Evolutionary conservation across 2,797 vertebrate species (phyloP).

Genomic region (Kryptolebias ocellatus): DNA sequence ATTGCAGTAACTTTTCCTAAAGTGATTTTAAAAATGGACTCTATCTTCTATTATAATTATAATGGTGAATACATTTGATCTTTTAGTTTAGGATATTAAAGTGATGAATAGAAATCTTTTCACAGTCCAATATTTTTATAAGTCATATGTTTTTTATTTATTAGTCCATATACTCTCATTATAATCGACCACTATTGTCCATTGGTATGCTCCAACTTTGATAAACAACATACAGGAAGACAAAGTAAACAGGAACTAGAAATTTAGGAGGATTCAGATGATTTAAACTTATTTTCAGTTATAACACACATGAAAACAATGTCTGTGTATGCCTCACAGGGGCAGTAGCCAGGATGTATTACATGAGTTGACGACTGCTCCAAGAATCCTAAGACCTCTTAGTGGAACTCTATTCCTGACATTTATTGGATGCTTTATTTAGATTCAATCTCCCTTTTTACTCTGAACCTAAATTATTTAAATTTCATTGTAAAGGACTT

Average conservation of each 20-base stretch:
- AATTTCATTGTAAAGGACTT: conserved; percentile 34
- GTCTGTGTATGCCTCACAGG: conserved; percentile 39
- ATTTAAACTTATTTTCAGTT: conserved; percentile 41
- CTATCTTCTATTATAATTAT: too few species aligned
- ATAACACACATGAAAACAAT: conserved; percentile 28
- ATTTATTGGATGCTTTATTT: conserved; percentile 45
- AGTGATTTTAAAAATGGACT: too few species aligned
- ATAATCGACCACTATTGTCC: conserved; percentile 70
- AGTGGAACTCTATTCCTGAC: conserved; percentile 37
- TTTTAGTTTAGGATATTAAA: background rate
- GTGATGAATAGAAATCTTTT: too few species aligned
- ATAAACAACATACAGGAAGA: background rate
- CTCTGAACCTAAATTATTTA: conserved; percentile 22
- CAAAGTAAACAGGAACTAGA: too few species aligned
- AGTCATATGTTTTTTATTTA: conserved; percentile 45
- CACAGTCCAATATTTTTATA: background rate
- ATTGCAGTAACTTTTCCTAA: too few species aligned
- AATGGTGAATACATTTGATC: too few species aligned
- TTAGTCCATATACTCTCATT: conserved; percentile 56
- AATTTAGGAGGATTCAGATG: conserved; percentile 5
- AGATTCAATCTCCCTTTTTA: conserved; percentile 29
- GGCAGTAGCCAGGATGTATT: conserved; percentile 32
- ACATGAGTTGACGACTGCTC: conserved; percentile 31
- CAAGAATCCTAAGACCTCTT: conserved; percentile 42
- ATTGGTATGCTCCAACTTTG: conserved; percentile 73